These are phyloP conservation scores for Trinectes maculatus DNA, from an alignment of 2,113 vertebrate species.

Conservation along the genomic window DNA sequence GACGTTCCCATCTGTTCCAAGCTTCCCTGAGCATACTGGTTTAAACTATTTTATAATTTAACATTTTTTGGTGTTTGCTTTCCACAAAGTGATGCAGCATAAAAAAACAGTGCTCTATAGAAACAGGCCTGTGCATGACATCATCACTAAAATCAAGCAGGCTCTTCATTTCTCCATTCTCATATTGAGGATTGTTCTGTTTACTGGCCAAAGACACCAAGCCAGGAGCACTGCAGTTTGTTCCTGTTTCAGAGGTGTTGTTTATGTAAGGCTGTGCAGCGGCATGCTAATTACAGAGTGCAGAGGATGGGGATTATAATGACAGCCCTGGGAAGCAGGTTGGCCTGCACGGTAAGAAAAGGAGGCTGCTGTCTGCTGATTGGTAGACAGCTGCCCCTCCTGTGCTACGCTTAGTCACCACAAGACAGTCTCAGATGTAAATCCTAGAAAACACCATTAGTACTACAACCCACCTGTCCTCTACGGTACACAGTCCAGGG, in stretches of 20 bases:
- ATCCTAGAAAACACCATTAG: constrained; percentile 6
- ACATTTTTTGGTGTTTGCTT: not conserved
- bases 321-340: constrained; percentile 73
- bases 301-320: constrained; percentile 67
- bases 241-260: constrained; percentile 71
- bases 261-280: constrained; percentile 76
- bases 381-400: constrained; percentile 26
- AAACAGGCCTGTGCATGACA: constrained; percentile 24
- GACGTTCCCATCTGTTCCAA: not conserved
- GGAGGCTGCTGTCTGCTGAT: constrained; percentile 34
- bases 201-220: constrained; percentile 64
- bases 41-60: not conserved
- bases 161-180: constrained; percentile 45
- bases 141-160: constrained; percentile 36
- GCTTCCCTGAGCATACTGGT: not conserved
- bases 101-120: constrained; percentile 32
- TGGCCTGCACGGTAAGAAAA: constrained; percentile 47
- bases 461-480: not conserved
- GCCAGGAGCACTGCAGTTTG: constrained; percentile 45
- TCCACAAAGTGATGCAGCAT: not conserved
- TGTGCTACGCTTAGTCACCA: constrained; percentile 4
- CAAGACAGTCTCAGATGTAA: constrained; percentile 4
- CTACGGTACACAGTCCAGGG: not conserved
- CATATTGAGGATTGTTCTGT: constrained; percentile 56
- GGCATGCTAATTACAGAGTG: constrained; percentile 76